Evolutionary conservation across 2,797 vertebrate genomes (phyloP), one percentile per base, ranked within the genome.

Genomic region (Tolypeutes matacus): DNA sequence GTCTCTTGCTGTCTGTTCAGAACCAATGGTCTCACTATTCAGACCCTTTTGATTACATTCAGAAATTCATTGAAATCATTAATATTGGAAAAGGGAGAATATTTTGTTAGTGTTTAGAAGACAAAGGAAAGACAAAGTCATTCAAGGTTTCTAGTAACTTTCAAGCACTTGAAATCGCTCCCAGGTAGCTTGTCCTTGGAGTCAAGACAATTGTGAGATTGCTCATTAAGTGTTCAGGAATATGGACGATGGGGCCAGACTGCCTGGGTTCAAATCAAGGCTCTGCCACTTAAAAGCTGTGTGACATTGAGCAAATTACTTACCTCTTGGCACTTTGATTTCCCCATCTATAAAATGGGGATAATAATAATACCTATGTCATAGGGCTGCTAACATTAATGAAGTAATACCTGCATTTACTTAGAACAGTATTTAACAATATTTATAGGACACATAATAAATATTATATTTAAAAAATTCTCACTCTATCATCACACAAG

Each of bases 101-200:
- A 42, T 49, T 84, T 72, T 56, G 13, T 91, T 49, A 78, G 7
- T 76, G 31, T 80, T 89, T 93, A 58, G 36, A 95, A 96, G 95
- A 93, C 34, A 82, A 46, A 95, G 27, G 7, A 3, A 86, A 27
- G 49, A 89, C 18, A 34, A 72, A 94, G 53, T 14, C 29, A 58
- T 53, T 97, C 42, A 62, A 23, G 67, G 56, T 73, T 76, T 27
- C 6, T 9, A 78, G 42, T 75, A 96, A 84, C 9, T 85, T 88
- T 0, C 15, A 76, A 82, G 1, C 10, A 9, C n/a, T 20, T 88
- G 29, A 42, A 39, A n/a, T 53, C 84, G 49, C 12, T 53, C 29
- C 36, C 27, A 80, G 58, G 67, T 29, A 53, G 11, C 31, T 70
- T 62, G 21, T 80, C 25, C 17, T 64, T 69, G 14, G 46, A 78